Conservation (phyloP, 2,888 invertebrate species). For the Harpagoxenus sublaevis region DNA sequence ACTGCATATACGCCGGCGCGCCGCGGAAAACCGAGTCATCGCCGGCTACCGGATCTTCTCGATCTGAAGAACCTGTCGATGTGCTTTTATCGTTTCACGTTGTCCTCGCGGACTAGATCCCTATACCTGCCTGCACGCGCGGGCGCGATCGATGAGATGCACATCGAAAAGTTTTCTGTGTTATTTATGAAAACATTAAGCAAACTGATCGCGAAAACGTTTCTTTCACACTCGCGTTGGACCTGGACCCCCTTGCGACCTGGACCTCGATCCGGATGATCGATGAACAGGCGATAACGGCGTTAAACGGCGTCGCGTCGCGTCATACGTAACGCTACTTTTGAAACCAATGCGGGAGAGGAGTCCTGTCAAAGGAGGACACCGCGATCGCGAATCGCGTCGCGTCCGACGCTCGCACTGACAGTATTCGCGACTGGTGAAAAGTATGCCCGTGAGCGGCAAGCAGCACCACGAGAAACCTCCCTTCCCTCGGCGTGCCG, state of each 20-base stretch:
- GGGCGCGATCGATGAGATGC: background rate
- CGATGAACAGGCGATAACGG: background rate
- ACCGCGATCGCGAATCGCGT: slow-evolving; percentile 61
- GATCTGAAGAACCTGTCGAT: background rate
- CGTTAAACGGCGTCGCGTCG: background rate
- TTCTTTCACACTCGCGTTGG: background rate
- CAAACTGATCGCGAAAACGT: background rate
- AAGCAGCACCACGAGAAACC: slow-evolving; percentile 70
- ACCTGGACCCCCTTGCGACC: background rate
- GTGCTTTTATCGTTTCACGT: background rate
- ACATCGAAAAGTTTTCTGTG: background rate
- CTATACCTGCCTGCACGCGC: background rate
- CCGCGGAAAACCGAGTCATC: slow-evolving; percentile 10
- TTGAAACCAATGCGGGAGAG: slow-evolving; percentile 17
- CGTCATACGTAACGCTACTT: slow-evolving; percentile 40
- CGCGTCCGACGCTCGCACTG: slow-evolving; percentile 78
- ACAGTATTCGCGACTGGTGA: slow-evolving; percentile 81
- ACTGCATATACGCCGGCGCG: background rate
- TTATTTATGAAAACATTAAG: background rate
- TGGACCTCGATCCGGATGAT: background rate
- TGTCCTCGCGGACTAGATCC: background rate
- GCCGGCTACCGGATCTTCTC: background rate
- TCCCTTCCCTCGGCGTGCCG: slow-evolving; percentile 67
- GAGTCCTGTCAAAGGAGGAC: slow-evolving; percentile 60
- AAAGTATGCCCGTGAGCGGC: slow-evolving; percentile 78